Evolutionary conservation across 1,140 invertebrate genomes (phyloP), one percentile per base, ranked within the genome.

Genomic region (Batillaria attramentaria): DNA sequence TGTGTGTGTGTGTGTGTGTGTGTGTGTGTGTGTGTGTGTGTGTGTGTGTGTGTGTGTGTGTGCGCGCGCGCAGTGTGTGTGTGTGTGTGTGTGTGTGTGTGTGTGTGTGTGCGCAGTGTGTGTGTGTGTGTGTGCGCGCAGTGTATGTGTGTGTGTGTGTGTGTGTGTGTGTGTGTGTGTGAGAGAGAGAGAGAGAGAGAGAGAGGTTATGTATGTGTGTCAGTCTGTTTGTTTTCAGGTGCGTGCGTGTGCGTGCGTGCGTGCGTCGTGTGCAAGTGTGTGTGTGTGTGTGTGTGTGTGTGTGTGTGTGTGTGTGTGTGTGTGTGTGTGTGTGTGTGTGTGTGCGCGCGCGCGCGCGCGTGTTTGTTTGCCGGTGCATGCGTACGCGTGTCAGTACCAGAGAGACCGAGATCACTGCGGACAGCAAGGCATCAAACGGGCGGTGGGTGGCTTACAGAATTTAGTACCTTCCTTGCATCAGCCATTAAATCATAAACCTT

Each of bases 41-140:
- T n/a, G 10, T 62, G 57, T n/a, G 57, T 62, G 57, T n/a, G 24
- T 62, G 10, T n/a, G 57, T 62, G 57, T 62, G 57, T 10, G 57
- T 62, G 24, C 57, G 6, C 33, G 46, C 24, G 46, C 46, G 46
- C 24, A n/a, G n/a, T n/a, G n/a, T n/a, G n/a, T n/a, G n/a, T 62
- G 57, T 62, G 10, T 62, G 57, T 62, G 10, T 62, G 57, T 62
- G 10, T 62, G 57, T 62, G 10, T 62, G 57, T n/a, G 0, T 62
- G 57, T 10, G 57, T 62, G 24, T 31, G 6, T 60, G 46, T 50
- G 46, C 46, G 46, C 24, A n/a, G 46, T 24, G 46, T 50, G 46
- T 50, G 46, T 50, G 46, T 50, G 46, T 50, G 46, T 50, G 46
- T 50, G 46, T 50, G 46, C 24, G 46, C 10, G 46, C n/a, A n/a